These are phyloP conservation scores for Notospermus geniculatus DNA, from an alignment of 1,140 invertebrate genomes.

Conservation along the genomic window DNA sequence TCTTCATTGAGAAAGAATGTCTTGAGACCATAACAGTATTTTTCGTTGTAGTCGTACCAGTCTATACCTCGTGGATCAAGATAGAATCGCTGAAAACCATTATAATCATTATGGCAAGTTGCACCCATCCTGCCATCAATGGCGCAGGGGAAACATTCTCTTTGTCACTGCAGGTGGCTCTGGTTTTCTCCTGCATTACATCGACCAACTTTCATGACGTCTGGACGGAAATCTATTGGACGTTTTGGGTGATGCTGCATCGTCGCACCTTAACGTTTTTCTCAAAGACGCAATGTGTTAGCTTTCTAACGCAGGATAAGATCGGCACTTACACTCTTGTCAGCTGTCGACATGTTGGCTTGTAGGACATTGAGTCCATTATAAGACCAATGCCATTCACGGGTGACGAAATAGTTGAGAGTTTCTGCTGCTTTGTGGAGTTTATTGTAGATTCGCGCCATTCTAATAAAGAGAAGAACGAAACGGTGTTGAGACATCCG, in stretches of 20 bases:
- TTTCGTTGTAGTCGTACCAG: conserved; percentile 48
- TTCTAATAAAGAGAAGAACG: conserved; percentile 26
- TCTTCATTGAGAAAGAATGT: conserved; percentile 52
- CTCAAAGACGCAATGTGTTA: too few relatives aligned
- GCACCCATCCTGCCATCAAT: too few relatives aligned
- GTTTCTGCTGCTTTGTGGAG: conserved; percentile 42
- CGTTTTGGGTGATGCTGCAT: too few relatives aligned
- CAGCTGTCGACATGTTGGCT: conserved; percentile 35
- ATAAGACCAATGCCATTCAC: conserved; percentile 52
- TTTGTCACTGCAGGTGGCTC: too few relatives aligned
- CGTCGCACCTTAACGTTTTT: too few relatives aligned
- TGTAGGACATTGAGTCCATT: conserved; percentile 43
- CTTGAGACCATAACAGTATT: conserved; percentile 50
- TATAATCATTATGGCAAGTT: too few relatives aligned
- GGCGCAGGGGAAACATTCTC: too few relatives aligned
- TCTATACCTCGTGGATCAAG: conserved; percentile 35
- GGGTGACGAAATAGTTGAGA: conserved; percentile 44
- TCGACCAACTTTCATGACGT: too few relatives aligned
- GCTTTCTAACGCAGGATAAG: too few relatives aligned
- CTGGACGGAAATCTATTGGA: too few relatives aligned
- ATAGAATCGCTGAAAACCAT: conserved; percentile 30
- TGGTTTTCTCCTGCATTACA: too few relatives aligned
- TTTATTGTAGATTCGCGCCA: conserved; percentile 49
- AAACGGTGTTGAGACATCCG: too few relatives aligned
- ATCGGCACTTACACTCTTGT: conserved; percentile 39